These are phyloP conservation scores for Varroa destructor DNA, from an alignment of 1,140 invertebrate genomes.

Conservation along the genomic window DNA sequence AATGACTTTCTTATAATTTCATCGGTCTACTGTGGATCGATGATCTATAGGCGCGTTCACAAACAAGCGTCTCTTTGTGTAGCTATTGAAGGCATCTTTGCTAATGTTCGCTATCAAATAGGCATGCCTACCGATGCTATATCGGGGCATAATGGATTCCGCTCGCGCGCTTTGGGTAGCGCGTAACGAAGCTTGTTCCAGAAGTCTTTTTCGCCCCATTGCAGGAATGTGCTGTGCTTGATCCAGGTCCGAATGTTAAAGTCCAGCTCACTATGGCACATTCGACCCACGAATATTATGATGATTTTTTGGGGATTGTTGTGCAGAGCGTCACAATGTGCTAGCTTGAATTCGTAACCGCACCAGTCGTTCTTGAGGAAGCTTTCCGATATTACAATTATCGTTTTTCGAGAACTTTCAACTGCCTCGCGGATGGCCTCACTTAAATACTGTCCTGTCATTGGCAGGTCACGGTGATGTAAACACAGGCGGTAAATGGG, in stretches of 20 bases:
- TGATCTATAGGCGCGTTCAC: no score
- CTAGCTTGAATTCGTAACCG: slow-evolving; percentile 81
- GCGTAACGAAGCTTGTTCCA: slow-evolving; percentile 85
- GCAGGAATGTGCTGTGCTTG: slow-evolving; percentile 77
- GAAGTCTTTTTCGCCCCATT: slow-evolving; percentile 79
- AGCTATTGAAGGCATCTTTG: no score
- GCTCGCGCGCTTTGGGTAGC: slow-evolving; percentile 48
- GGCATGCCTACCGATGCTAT: no score
- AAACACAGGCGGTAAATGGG: slow-evolving; percentile 36
- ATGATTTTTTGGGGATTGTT: slow-evolving; percentile 65
- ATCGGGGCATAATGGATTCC: no score
- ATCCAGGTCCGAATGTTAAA: slow-evolving; percentile 76
- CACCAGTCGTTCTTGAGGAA: slow-evolving; percentile 88
- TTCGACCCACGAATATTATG: slow-evolving; percentile 68
- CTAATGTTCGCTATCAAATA: no score
- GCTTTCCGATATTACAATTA: slow-evolving; percentile 79
- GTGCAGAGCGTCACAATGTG: slow-evolving; percentile 70
- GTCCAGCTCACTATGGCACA: slow-evolving; percentile 56
- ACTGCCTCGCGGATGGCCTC: slow-evolving; percentile 81
- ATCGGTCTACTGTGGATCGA: no score
- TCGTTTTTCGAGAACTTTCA: slow-evolving; percentile 69
- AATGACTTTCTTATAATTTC: no score
- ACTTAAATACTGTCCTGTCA: slow-evolving; percentile 41
- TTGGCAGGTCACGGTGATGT: slow-evolving; percentile 37
- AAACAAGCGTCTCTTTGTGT: no score